These are phyloP conservation scores for Ernsta delagoae DNA, from an alignment of 2,888 invertebrate species.

Conservation along the genomic window DNA sequence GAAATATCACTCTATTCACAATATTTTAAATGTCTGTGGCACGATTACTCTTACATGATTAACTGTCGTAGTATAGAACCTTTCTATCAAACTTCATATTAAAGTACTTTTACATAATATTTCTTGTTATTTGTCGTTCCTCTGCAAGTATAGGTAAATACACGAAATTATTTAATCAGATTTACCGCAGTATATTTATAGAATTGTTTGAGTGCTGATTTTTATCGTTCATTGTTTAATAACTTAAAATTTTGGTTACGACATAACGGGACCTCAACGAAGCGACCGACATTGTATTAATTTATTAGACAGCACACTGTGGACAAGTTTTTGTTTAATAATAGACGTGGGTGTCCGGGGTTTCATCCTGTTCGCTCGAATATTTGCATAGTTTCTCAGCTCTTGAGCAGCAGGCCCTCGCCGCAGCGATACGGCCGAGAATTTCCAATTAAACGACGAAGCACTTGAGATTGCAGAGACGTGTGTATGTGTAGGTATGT, in stretches of 20 bases:
- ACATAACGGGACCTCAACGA: not conserved
- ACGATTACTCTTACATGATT: no score
- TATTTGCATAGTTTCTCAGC: constrained; percentile 26
- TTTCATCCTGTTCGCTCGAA: constrained; percentile 13
- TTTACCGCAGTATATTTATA: no score
- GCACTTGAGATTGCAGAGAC: constrained; percentile 15
- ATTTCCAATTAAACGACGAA: constrained; percentile 27
- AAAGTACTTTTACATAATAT: no score
- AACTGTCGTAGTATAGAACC: no score
- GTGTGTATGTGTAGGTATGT: not conserved
- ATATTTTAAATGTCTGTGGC: no score
- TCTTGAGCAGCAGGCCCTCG: not conserved
- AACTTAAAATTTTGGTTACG: no score
- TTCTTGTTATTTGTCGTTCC: no score
- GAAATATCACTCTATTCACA: not conserved
- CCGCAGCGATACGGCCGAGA: constrained; percentile 6
- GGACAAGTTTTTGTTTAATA: constrained; percentile 8
- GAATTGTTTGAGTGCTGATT: no score
- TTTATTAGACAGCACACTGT: not conserved
- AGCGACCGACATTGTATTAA: not conserved
- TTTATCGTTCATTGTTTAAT: no score
- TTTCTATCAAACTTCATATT: no score
- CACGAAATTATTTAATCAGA: no score
- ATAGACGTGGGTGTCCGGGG: not conserved
- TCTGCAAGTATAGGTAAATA: no score